Conservation (phyloP, 2,113 vertebrate genomes). For the Centropristis striata region DNA sequence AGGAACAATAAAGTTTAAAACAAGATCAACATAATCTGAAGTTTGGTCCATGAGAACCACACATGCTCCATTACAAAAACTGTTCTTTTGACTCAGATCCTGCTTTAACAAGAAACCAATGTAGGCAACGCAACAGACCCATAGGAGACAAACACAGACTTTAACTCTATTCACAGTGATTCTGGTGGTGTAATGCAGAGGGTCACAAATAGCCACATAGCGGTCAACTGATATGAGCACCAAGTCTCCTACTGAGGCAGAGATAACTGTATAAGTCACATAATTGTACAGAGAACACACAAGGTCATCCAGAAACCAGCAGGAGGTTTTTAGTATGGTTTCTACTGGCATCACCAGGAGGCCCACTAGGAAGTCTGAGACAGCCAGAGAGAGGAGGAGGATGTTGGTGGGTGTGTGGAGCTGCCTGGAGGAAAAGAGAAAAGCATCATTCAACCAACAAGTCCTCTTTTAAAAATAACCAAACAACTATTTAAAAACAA, state of each 20-base stretch:
- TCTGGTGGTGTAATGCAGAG: conserved; percentile 58
- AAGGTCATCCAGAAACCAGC: conserved; percentile 68
- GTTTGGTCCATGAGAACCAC: rapidly evolving
- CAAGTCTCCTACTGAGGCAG: conserved; percentile 53
- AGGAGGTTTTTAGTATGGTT: conserved; percentile 5
- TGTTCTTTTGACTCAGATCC: rapidly evolving
- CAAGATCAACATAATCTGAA: conserved; percentile 11
- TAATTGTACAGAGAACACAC: conserved; percentile 31
- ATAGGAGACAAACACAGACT: conserved; percentile 29
- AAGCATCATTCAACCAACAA: not conserved
- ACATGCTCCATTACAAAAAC: conserved; percentile 32
- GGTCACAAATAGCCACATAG: conserved; percentile 64
- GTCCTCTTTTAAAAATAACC: not conserved
- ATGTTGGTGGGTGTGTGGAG: conserved; percentile 78
- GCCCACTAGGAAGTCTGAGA: conserved; percentile 72
- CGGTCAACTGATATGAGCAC: conserved; percentile 70
- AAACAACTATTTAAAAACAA: not conserved
- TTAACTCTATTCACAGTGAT: conserved; percentile 37
- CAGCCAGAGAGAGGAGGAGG: conserved; percentile 75
- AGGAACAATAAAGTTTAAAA: conserved; percentile 49
- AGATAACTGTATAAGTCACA: not conserved
- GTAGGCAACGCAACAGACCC: conserved; percentile 36
- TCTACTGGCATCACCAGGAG: conserved; percentile 86
- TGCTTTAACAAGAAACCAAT: rapidly evolving
- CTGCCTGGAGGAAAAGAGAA: conserved; percentile 59